Evolutionary conservation across 1,140 invertebrate species (phyloP).

Genomic region (Hylyphantes graminicola): DNA sequence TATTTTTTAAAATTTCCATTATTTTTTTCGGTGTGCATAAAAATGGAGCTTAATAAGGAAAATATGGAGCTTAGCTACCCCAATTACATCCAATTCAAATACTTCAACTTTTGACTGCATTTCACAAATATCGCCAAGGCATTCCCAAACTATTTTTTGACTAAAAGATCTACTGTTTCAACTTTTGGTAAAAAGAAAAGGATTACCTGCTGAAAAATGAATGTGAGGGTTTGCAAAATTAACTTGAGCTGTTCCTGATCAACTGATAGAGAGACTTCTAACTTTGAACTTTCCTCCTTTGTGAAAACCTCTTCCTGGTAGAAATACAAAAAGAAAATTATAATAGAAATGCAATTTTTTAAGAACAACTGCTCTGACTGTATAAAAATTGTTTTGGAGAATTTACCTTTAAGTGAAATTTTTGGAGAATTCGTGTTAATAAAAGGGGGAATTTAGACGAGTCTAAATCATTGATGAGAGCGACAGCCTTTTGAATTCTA

Average conservation of each 20-base stretch:
- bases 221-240: conserved; percentile 52
- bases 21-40: too few relatives aligned
- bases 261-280: conserved; percentile 50
- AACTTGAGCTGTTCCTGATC: conserved; percentile 49
- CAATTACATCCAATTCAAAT: too few relatives aligned
- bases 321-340: conserved; percentile 3
- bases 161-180: too few relatives aligned
- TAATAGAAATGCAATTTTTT: neutral
- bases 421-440: conserved; percentile 54
- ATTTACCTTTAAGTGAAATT: conserved; percentile 57
- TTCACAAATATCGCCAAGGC: too few relatives aligned
- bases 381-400: neutral
- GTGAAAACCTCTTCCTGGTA: conserved; percentile 57
- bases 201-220: conserved; percentile 58
- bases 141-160: too few relatives aligned
- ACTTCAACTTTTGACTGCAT: too few relatives aligned
- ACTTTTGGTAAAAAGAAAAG: neutral
- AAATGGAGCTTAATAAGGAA: too few relatives aligned
- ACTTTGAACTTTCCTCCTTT: conserved; percentile 50
- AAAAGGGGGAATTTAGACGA: conserved; percentile 55
- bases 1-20: too few relatives aligned
- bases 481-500: conserved; percentile 53
- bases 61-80: too few relatives aligned
- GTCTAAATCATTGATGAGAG: conserved; percentile 51
- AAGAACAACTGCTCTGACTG: neutral